These are phyloP conservation scores for Pristionchus maxplancki DNA, from an alignment of 2,888 invertebrate genomes.

Conservation along the genomic window DNA sequence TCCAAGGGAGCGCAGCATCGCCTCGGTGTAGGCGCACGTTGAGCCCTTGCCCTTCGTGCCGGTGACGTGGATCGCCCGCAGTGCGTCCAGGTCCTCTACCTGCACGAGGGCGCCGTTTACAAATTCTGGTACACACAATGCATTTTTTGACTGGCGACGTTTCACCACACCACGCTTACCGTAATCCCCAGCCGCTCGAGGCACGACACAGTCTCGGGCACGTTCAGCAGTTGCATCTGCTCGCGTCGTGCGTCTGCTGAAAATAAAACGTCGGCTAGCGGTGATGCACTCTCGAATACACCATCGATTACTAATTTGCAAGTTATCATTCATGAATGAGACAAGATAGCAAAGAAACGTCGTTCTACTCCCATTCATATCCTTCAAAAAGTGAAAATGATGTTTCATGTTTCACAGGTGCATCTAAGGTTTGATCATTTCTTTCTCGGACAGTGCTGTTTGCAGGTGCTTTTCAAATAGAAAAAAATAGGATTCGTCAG, in stretches of 20 bases:
- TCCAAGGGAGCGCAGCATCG: conserved; percentile 89
- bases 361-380: too few species aligned
- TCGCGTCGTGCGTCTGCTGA: conserved; percentile 55
- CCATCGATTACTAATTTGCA: background rate
- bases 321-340: too few species aligned
- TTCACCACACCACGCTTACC: conserved; percentile 26
- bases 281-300: background rate
- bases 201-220: conserved; percentile 59
- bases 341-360: too few species aligned
- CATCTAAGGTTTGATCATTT: background rate
- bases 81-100: conserved; percentile 61
- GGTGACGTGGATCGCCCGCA: conserved; percentile 91
- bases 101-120: background rate
- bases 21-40: conserved; percentile 93
- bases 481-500: background rate
- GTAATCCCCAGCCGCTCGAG: conserved; percentile 59
- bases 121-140: background rate
- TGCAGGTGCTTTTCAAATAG: too few species aligned
- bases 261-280: conserved; percentile 34
- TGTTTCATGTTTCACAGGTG: too few species aligned
- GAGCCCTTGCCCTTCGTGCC: conserved; percentile 98
- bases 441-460: background rate
- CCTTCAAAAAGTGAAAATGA: too few species aligned
- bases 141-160: background rate
- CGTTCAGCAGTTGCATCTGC: conserved; percentile 58